Percentiles rank a stretch among this genome's conserved stretches.
phyloP scores from a whole-genome alignment of 2,797 vertebrate genomes.

The Cyprinella venusta region DNA sequence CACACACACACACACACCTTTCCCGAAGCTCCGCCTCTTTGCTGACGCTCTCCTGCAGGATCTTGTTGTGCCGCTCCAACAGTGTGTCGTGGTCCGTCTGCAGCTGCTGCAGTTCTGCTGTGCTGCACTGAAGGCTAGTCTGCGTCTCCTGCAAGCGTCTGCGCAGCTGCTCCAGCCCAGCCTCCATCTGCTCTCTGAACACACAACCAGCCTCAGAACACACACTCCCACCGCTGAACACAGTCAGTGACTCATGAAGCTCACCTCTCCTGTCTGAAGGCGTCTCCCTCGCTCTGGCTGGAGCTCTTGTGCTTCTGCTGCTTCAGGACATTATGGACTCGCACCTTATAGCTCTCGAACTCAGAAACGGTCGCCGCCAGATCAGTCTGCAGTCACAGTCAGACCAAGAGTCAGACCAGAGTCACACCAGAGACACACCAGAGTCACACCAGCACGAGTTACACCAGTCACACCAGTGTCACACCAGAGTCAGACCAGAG shows the following conservation, averaged over 20 bases:
- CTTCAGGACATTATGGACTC: conserved; percentile 97
- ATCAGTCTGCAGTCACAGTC: conserved; percentile 80
- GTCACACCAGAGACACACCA: conserved; percentile 9
- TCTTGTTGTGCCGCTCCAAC: conserved; percentile 94
- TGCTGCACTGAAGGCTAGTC: conserved; percentile 82
- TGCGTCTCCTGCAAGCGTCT: conserved; percentile 87
- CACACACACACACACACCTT: conserved; percentile 64
- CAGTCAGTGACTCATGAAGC: not conserved
- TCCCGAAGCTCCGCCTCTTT: conserved; percentile 96
- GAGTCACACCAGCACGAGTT: not conserved
- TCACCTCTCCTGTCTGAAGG: conserved; percentile 88
- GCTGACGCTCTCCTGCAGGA: conserved; percentile 90
- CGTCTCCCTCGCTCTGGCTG: conserved; percentile 73
- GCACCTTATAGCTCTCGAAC: conserved; percentile 96
- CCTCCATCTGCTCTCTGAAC: conserved; percentile 86
- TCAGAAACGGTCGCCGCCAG: conserved; percentile 82
- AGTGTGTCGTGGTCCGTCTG: conserved; percentile 90
- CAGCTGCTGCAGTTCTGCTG: conserved; percentile 85
- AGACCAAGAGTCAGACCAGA: not conserved
- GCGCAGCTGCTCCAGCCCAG: conserved; percentile 86
- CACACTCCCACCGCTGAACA: not conserved
- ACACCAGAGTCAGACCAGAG: not conserved
- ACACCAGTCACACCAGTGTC: conserved; percentile 16
- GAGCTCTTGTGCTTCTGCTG: conserved; percentile 84
- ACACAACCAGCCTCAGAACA: not conserved